Base-by-base conservation (phyloP, 2,113 vertebrate species). In the Gracilinanus agilis region DNA sequence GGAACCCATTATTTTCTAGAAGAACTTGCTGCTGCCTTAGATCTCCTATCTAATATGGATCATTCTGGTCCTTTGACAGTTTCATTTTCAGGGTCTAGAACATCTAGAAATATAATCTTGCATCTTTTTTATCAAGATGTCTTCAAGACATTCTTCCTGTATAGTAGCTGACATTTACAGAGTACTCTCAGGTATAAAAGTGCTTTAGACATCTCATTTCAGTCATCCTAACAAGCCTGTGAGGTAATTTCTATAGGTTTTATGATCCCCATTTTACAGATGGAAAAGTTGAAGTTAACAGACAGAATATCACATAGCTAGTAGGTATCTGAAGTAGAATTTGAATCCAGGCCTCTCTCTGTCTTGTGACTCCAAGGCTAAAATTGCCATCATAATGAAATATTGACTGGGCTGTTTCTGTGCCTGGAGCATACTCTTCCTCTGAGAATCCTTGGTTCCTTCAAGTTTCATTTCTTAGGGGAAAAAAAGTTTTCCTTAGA, bases 21-120 rank as follows among this genome's bases (percentile, higher is more conserved):
- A 91, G 90, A 97, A 94, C 88, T 49, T 91, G 44, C 90, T 90
- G 53, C n/a, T 34, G 91, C 34, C 24, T n/a, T 54, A 9, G 1
- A 49, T 95, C 93, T 96, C 58, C 92, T 56, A 97, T 56, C 93
- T 55, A 92, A 44, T 27, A 93, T 88, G 83, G 95, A 94, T 94
- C 83, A 40, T 92, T 83, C 93, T 93, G 25, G 34, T n/a, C 44
- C n/a, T 89, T 93, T 93, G 93, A 95, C 53, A 21, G 93, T 94
- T 96, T 53, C 95, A 92, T 94, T 96, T 96, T 88, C 92, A 67
- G 29, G 54, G 54, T 96, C 27, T 55, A 53, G 55, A 90, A 94
- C 56, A 61, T 96, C 94, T 97, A 94, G 95, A 67, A 96, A 94
- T 53, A 58, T 95, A 27, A 53, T 44, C 55, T 91, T 91, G 92